These are phyloP conservation scores for Diglossa cyanea DNA, from an alignment of 2,797 vertebrate species.

Conservation along the genomic window DNA sequence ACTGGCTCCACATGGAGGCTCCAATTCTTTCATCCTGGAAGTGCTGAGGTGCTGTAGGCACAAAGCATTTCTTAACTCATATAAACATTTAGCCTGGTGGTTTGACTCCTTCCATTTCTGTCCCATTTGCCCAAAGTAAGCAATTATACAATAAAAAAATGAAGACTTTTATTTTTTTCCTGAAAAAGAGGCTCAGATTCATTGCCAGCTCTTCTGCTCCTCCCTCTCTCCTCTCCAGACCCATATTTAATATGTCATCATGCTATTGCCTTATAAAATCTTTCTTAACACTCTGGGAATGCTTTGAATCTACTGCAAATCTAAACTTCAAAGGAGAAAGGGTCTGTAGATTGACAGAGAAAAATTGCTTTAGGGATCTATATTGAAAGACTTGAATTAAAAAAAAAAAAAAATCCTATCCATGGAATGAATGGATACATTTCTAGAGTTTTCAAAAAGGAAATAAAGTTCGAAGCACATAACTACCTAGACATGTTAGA, in stretches of 20 bases:
- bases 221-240: background rate
- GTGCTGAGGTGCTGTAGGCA: background rate
- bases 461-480: background rate
- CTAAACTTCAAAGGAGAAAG: background rate
- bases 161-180: background rate
- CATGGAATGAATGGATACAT: background rate
- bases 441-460: background rate
- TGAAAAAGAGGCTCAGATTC: background rate
- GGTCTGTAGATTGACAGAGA: background rate
- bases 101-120: background rate
- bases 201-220: background rate
- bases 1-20: background rate
- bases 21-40: background rate
- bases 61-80: background rate
- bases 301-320: background rate
- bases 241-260: background rate
- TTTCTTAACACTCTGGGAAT: background rate
- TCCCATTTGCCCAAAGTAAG: background rate
- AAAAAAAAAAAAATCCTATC: background rate
- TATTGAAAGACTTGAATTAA: background rate
- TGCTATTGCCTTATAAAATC: background rate
- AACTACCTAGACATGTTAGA: background rate
- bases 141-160: background rate
- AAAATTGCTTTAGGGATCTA: background rate
- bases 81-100: background rate